Conservation (phyloP, 2,113 vertebrate species). For the Megaptera novaeangliae region DNA sequence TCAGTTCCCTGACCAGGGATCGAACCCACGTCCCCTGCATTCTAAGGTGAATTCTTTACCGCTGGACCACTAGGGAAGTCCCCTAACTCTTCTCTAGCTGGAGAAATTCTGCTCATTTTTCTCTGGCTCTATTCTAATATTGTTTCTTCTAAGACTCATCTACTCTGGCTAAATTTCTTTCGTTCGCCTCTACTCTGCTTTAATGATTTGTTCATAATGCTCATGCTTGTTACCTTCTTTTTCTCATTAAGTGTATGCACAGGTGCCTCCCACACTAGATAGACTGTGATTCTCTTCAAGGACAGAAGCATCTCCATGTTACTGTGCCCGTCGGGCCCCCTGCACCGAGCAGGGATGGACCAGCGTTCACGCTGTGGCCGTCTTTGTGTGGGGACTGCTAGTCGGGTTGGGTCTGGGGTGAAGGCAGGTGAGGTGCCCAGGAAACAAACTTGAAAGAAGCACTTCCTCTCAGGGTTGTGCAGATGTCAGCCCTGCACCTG, state of each 20-base stretch:
- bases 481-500: not conserved
- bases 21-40: too few species aligned
- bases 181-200: not conserved
- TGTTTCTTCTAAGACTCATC: not conserved
- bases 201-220: not conserved
- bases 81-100: not conserved
- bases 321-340: too few species aligned
- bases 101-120: not conserved
- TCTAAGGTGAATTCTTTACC: too few species aligned
- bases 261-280: not conserved
- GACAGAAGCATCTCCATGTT: not conserved
- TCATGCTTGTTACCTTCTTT: not conserved
- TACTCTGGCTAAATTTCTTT: not conserved
- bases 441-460: not conserved
- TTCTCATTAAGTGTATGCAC: not conserved
- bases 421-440: not conserved
- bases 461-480: not conserved
- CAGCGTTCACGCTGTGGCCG: accelerated
- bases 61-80: too few species aligned
- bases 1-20: too few species aligned
- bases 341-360: not conserved
- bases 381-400: not conserved
- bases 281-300: not conserved
- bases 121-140: not conserved
- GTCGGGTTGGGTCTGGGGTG: not conserved